A percentile compares a stretch with the other conserved stretches of the same genome.
phyloP scores from a whole-genome alignment of 2,113 vertebrate species.

The Colinus virginianus region DNA sequence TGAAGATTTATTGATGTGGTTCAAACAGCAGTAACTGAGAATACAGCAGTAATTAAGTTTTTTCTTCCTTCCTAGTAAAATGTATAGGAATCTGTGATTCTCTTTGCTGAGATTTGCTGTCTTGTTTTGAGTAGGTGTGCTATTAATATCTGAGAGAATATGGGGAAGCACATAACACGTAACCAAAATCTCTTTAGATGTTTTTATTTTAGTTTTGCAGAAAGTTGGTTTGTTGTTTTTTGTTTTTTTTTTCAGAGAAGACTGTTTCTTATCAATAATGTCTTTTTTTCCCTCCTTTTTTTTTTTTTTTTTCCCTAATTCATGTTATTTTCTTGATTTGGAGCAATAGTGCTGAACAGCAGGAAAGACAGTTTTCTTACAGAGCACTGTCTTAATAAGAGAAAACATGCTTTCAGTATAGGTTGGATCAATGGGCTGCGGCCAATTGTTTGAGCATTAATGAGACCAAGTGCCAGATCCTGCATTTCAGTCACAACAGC shows the following conservation, averaged over 20 bases:
- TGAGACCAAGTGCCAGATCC: too few species aligned
- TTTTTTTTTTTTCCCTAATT: slow-evolving; percentile 8
- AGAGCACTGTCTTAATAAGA: neutral
- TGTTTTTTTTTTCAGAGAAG: neutral
- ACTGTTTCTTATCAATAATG: neutral
- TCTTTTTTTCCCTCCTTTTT: neutral
- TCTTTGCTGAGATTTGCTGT: neutral
- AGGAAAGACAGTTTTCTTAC: neutral
- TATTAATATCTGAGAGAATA: neutral
- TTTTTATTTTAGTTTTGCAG: neutral
- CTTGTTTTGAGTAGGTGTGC: neutral
- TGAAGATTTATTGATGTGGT: neutral
- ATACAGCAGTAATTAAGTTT: neutral
- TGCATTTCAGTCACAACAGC: too few species aligned
- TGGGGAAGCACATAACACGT: neutral
- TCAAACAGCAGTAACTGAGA: neutral
- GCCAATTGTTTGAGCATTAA: too few species aligned
- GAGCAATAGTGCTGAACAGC: neutral
- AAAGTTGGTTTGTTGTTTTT: neutral
- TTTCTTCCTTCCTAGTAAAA: neutral
- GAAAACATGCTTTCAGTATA: neutral
- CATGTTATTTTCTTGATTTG: neutral
- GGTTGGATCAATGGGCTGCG: too few species aligned
- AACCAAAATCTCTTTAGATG: neutral
- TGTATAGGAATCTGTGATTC: neutral